Evolutionary conservation across 2,888 invertebrate genomes (phyloP).

Genomic region (Dinocampus coccinellae): DNA sequence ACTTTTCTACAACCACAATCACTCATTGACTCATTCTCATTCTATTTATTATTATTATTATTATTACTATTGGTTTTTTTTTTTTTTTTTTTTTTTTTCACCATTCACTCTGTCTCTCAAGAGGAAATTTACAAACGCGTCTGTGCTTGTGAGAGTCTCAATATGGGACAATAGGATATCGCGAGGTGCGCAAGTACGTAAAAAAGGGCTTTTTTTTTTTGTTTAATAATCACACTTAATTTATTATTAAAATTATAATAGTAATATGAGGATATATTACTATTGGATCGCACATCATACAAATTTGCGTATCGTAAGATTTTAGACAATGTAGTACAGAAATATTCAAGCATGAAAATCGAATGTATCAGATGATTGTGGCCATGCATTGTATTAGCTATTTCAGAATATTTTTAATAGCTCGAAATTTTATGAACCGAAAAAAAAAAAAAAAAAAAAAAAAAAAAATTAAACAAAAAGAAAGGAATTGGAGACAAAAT

Average conservation of each 20-base stretch:
- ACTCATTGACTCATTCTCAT: neutral
- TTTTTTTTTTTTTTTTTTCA: slow-evolving; percentile 16
- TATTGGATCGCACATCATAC: neutral
- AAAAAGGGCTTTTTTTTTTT: slow-evolving; percentile 43
- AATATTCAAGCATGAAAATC: neutral
- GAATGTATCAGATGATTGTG: neutral
- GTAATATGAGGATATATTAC: too few relatives aligned
- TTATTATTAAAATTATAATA: neutral
- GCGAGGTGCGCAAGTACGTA: slow-evolving; percentile 47
- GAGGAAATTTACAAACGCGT: slow-evolving; percentile 49
- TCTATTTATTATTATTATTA: too few relatives aligned
- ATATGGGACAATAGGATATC: slow-evolving; percentile 50
- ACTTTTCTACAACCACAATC: slow-evolving; percentile 25
- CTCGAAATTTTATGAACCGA: slow-evolving; percentile 7
- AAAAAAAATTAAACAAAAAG: neutral
- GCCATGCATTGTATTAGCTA: slow-evolving; percentile 3
- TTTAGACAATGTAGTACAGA: neutral
- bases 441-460: neutral
- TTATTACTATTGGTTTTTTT: too few relatives aligned
- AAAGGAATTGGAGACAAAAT: too few relatives aligned
- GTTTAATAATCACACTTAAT: slow-evolving; percentile 21
- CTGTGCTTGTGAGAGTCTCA: slow-evolving; percentile 67
- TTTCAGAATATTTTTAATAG: neutral
- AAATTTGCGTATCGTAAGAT: neutral
- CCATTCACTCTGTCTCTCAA: slow-evolving; percentile 19